Percentiles rank a stretch among this genome's conserved stretches.
Conservation (phyloP, 2,113 vertebrate genomes). For the Azemiops feae region DNA sequence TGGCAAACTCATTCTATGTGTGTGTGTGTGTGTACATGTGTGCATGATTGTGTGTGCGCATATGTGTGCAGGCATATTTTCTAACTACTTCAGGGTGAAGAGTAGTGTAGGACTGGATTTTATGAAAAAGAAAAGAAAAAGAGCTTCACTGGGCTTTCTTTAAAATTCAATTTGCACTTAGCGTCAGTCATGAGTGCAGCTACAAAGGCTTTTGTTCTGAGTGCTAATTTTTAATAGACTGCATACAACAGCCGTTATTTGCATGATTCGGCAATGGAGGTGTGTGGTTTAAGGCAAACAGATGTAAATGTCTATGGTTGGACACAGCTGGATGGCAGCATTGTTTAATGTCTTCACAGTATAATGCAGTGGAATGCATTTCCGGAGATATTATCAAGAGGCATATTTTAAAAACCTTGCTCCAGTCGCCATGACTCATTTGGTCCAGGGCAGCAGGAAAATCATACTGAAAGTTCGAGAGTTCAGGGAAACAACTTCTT, state of each 20-base stretch:
- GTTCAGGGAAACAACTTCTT: constrained; percentile 1
- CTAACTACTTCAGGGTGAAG: not conserved
- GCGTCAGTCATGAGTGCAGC: not conserved
- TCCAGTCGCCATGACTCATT: fast-evolving
- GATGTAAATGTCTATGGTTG: constrained; percentile 6
- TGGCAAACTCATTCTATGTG: not conserved
- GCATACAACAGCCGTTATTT: not conserved
- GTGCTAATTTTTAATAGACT: not conserved
- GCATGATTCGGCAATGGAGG: not conserved
- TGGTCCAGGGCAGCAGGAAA: not conserved
- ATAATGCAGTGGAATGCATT: constrained; percentile 16
- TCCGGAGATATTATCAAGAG: constrained; percentile 17
- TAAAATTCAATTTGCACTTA: not conserved
- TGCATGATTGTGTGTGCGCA: not conserved
- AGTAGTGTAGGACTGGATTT: not conserved
- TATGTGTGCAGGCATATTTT: not conserved
- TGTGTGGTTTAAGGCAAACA: not conserved
- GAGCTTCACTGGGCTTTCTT: not conserved
- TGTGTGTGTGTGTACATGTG: not conserved
- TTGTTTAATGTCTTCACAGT: not conserved
- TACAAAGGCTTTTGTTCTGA: constrained; percentile 17
- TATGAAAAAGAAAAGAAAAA: not conserved
- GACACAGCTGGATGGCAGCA: not conserved
- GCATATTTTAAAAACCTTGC: not conserved
- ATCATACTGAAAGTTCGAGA: constrained; percentile 28